Evolutionary conservation across 2,113 vertebrate species (phyloP), one percentile per base, ranked within the genome.

Genomic region (Manacus vitellinus): DNA sequence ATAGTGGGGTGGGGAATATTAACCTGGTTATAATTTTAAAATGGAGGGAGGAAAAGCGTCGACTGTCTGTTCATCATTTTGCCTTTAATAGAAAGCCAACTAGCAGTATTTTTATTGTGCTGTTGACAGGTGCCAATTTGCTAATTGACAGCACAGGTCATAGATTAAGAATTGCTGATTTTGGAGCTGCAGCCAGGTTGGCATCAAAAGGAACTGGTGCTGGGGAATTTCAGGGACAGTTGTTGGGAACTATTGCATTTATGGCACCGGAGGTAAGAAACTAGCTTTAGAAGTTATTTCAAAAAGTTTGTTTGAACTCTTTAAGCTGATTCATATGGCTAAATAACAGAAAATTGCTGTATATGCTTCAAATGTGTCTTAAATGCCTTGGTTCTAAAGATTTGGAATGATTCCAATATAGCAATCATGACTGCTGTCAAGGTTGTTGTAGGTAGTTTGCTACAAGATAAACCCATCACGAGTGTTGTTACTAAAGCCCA

Each of bases 121-220:
- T 78, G 62, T 95, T 96, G 90, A 93, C 97, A 99, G 99, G 99
- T 97, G 99, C 99, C 97, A 99, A 99, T 97, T 97, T 99, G 94
- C 98, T 99, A 86, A 99, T 99, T 97, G 99, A 99, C 97, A 99
- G 99, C 98, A 99, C 99, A 80, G 99, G 99, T 41, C 98, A 99
- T 97, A 98, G 99, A 88, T 96, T 99, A 94, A 98, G 99, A 94
- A 99, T 99, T 91, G 99, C 99, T 51, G 99, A 99, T 94, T 99
- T 99, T 88, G 99, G 99, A 94, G 99, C 99, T 79, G 99, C 99
- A 30, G 99, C 99, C 81, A 98, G 99, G 85, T 94, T 99, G 98
- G 99, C 99, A 51, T 99, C 98, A 43, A 99, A 99, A 97, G 99
- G 98, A 96, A 99, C 99, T 9, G 99, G 99, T 47, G 99, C 99